These are phyloP conservation scores for Acanthurus lineatus DNA, from an alignment of 2,797 vertebrate species.

Conservation along the genomic window DNA sequence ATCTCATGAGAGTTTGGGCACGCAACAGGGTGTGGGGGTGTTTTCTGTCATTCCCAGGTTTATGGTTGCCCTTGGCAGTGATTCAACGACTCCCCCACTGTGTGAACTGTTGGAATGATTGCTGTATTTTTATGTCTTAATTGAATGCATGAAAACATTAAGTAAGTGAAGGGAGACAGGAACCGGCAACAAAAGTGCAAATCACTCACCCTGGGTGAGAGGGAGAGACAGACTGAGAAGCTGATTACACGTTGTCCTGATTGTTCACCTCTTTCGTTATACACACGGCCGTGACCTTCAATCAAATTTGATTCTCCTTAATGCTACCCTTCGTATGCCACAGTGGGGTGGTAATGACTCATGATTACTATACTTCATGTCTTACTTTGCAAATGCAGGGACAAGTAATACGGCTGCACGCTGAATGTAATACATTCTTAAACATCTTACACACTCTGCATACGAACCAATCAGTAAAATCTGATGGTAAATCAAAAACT, in stretches of 20 bases:
- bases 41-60: conserved; percentile 66
- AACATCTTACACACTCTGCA: conserved; percentile 61
- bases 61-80: conserved; percentile 53
- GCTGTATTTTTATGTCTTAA: conserved; percentile 78
- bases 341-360: conserved; percentile 80
- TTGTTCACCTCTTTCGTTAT: conserved; percentile 78
- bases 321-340: conserved; percentile 78
- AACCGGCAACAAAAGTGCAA: conserved; percentile 78
- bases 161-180: conserved; percentile 59
- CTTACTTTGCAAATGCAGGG: conserved; percentile 73
- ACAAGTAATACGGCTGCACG: conserved; percentile 66
- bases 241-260: conserved; percentile 84
- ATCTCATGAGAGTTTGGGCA: conserved; percentile 80
- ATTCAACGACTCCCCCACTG: conserved; percentile 68
- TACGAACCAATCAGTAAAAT: conserved; percentile 72
- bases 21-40: conserved; percentile 44
- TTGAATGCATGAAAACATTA: conserved; percentile 80
- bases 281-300: conserved; percentile 82
- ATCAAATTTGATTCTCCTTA: conserved; percentile 85
- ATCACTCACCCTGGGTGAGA: conserved; percentile 76
- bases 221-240: conserved; percentile 75
- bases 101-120: conserved; percentile 74
- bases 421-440: conserved; percentile 74
- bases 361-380: conserved; percentile 83
- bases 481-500: conserved; percentile 58